A percentile compares a stretch with the other conserved stretches of the same genome.
Evolutionary conservation across 2,797 vertebrate species (phyloP).

Genomic region (Macrochelys suwanniensis): DNA sequence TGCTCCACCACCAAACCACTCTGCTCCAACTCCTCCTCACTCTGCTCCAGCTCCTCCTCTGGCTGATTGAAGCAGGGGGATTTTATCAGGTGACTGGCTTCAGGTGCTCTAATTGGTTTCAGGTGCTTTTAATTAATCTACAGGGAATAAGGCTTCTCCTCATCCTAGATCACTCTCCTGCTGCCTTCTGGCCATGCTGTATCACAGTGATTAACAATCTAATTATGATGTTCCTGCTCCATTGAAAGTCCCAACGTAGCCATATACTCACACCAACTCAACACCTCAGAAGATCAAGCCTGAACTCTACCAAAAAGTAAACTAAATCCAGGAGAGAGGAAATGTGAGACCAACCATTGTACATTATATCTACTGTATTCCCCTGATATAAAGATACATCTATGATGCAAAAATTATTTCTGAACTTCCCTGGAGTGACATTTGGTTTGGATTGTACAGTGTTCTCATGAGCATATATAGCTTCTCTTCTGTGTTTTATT

Average conservation of each 20-base stretch:
- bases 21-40: too few relatives aligned
- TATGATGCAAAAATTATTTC: constrained; percentile 26
- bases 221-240: not conserved
- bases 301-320: not conserved
- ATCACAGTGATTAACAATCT: not conserved
- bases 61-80: too few relatives aligned
- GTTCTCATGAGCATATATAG: constrained; percentile 20
- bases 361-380: constrained; percentile 48
- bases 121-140: too few relatives aligned
- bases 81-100: too few relatives aligned
- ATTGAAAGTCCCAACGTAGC: accelerated
- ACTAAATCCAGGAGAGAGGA: constrained; percentile 24
- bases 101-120: too few relatives aligned
- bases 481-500: constrained; percentile 57
- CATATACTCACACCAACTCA: not conserved
- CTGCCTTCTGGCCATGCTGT: too few relatives aligned
- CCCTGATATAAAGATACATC: constrained; percentile 25
- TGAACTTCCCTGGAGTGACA: constrained; percentile 28
- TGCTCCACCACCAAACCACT: too few relatives aligned
- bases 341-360: not conserved
- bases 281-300: not conserved
- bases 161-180: too few relatives aligned
- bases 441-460: constrained; percentile 34
- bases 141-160: too few relatives aligned
- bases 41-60: too few relatives aligned